Evolutionary conservation across 1,140 invertebrate genomes (phyloP).

Genomic region (Aphelinus certus): DNA sequence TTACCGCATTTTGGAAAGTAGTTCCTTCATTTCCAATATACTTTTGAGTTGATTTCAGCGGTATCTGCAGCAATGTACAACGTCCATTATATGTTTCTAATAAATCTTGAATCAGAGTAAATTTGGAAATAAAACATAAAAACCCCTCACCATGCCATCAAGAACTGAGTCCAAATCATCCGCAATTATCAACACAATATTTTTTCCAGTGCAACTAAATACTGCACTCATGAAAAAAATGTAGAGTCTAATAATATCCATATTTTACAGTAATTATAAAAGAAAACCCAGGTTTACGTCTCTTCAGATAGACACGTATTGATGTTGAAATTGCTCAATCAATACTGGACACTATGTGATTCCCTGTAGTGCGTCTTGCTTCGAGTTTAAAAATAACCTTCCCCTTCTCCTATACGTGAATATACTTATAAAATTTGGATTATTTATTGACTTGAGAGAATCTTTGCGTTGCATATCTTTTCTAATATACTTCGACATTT

Average conservation of each 20-base stretch:
- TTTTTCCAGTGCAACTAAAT: constrained; percentile 52
- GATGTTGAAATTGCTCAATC: too few relatives aligned
- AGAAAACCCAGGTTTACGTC: too few relatives aligned
- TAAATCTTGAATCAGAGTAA: background rate
- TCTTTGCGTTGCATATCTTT: too few relatives aligned
- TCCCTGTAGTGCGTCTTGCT: too few relatives aligned
- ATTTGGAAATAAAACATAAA: background rate
- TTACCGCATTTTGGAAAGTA: constrained; percentile 79
- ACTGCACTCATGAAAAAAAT: background rate
- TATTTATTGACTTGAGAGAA: too few relatives aligned
- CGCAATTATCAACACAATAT: constrained; percentile 83
- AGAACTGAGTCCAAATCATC: constrained; percentile 87
- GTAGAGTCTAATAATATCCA: constrained; percentile 1
- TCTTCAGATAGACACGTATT: too few relatives aligned
- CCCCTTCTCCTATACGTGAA: too few relatives aligned
- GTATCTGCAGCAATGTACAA: constrained; percentile 66
- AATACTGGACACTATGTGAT: too few relatives aligned
- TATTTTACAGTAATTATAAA: background rate
- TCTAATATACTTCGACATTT: too few relatives aligned
- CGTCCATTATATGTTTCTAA: too few relatives aligned
- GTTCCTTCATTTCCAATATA: constrained; percentile 73
- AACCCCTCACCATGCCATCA: constrained; percentile 72
- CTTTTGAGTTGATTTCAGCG: constrained; percentile 72
- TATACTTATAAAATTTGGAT: too few relatives aligned
- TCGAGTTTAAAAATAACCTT: too few relatives aligned